Percentiles rank a stretch among this genome's conserved stretches.
phyloP scores from a whole-genome alignment of 2,888 invertebrate species.

The Zhengitettix transpicula region DNA sequence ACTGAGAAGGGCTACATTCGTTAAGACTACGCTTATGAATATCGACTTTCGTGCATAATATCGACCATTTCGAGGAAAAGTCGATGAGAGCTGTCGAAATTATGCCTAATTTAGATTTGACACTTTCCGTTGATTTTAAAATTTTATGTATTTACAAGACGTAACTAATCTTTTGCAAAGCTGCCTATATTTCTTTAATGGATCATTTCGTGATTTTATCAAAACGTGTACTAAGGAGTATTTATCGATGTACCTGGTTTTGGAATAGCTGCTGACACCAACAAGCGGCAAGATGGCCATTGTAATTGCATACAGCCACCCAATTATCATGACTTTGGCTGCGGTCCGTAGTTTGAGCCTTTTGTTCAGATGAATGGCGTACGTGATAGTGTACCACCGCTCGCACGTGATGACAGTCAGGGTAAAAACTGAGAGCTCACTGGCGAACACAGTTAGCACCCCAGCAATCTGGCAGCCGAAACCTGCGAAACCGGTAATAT shows the following conservation, averaged over 20 bases:
- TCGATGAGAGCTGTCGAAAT: too few species aligned
- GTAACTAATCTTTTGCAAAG: too few species aligned
- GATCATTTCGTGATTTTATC: too few species aligned
- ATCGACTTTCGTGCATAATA: too few species aligned
- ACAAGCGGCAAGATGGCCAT: conserved; percentile 43
- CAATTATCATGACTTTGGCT: conserved; percentile 38
- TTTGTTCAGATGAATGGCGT: conserved; percentile 43
- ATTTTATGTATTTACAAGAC: too few species aligned
- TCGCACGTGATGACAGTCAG: conserved; percentile 47
- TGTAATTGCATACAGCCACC: conserved; percentile 37
- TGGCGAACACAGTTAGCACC: conserved; percentile 44
- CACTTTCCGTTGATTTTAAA: too few species aligned
- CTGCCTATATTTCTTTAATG: too few species aligned
- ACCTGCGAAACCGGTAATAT: conserved; percentile 21
- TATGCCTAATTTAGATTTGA: too few species aligned
- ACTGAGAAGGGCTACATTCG: too few species aligned
- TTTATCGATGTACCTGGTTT: conserved; percentile 27
- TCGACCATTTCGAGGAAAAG: too few species aligned
- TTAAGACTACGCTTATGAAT: too few species aligned
- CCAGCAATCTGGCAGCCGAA: conserved; percentile 45
- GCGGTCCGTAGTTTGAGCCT: conserved; percentile 39
- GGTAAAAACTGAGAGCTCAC: conserved; percentile 47
- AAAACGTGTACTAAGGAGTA: too few species aligned
- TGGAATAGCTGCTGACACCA: conserved; percentile 45
- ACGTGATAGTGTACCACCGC: conserved; percentile 39